phyloP scores from a whole-genome alignment of 2,888 invertebrate species.

The Philereme transversata region DNA sequence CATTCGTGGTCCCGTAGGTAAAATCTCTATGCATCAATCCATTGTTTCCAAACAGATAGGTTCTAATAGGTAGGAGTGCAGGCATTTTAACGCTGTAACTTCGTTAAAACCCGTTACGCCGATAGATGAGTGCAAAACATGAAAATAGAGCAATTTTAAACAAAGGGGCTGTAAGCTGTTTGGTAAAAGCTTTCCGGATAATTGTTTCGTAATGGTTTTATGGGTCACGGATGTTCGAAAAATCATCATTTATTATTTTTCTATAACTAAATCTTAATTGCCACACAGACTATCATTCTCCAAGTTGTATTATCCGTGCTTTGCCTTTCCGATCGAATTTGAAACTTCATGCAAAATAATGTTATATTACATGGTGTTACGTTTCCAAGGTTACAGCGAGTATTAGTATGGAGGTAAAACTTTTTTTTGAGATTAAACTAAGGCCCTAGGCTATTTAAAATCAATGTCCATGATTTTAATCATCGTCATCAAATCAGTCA shows the following conservation, averaged over 20 bases:
- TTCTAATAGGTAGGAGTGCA: constrained; percentile 38
- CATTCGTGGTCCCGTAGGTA: constrained; percentile 35
- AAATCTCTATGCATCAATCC: constrained; percentile 40
- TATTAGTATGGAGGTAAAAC: no score
- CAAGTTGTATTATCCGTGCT: no score
- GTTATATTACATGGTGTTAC: no score
- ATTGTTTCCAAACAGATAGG: constrained; percentile 62
- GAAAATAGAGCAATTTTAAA: constrained; percentile 32
- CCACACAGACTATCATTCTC: no score
- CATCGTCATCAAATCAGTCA: no score
- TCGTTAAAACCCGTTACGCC: constrained; percentile 40
- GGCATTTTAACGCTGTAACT: constrained; percentile 45
- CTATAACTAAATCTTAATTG: no score
- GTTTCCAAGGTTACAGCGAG: no score
- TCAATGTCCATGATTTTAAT: no score
- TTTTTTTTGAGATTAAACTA: no score
- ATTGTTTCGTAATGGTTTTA: constrained; percentile 1
- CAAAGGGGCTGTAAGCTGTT: constrained; percentile 21
- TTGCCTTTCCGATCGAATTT: no score
- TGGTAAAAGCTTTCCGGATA: constrained; percentile 21
- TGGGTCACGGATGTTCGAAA: background rate
- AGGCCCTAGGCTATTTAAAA: no score
- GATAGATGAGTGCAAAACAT: constrained; percentile 37
- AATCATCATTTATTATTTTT: background rate
- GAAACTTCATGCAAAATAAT: no score